A percentile compares a stretch with the other conserved stretches of the same genome.
Conservation (phyloP, 2,888 invertebrate species). For the Philhelius pedissequus region DNA sequence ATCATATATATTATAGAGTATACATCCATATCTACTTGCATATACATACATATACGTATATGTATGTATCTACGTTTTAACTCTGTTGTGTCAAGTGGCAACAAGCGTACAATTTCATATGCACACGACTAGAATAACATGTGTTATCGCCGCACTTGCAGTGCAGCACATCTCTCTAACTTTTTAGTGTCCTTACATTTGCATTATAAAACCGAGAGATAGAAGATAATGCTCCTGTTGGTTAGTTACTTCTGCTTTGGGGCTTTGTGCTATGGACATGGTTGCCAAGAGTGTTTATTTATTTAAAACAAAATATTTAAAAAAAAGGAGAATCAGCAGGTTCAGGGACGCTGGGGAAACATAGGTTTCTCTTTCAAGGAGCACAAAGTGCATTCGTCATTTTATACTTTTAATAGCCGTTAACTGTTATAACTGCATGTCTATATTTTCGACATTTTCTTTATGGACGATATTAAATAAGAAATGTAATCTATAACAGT, state of each 20-base stretch:
- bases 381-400: too few relatives aligned
- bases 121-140: slow-evolving; percentile 56
- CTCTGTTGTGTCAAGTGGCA: slow-evolving; percentile 32
- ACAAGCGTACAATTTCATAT: slow-evolving; percentile 39
- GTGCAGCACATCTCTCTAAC: background rate
- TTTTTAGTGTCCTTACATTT: slow-evolving; percentile 49
- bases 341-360: too few relatives aligned
- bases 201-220: slow-evolving; percentile 18
- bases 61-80: background rate
- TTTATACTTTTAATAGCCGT: too few relatives aligned
- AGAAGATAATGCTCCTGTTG: slow-evolving; percentile 29
- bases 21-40: too few relatives aligned
- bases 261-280: background rate
- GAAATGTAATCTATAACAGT: too few relatives aligned
- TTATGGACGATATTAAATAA: too few relatives aligned
- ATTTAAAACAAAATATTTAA: background rate
- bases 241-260: slow-evolving; percentile 22
- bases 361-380: too few relatives aligned
- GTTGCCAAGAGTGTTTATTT: background rate
- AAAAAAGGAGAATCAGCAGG: too few relatives aligned
- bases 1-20: background rate
- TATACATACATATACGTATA: background rate
- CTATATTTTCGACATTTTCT: too few relatives aligned
- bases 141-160: slow-evolving; percentile 58
- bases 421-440: too few relatives aligned